phyloP scores from a whole-genome alignment of 2,888 invertebrate genomes.

The Gari tellinella region DNA sequence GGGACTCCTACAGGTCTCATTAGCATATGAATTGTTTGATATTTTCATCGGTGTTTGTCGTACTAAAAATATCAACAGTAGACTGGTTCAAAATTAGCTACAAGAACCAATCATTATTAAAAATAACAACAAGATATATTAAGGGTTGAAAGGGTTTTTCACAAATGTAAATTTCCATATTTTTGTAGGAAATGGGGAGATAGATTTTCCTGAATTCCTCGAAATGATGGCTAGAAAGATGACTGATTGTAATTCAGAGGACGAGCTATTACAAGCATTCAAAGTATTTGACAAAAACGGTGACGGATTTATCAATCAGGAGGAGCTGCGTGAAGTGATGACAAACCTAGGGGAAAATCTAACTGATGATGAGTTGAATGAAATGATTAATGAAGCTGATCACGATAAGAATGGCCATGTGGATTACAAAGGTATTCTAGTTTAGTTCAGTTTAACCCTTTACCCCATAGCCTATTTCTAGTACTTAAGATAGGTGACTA shows the following conservation, averaged over 20 bases:
- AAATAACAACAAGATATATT: no score
- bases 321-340: slow-evolving; percentile 32
- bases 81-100: no score
- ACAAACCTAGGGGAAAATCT: slow-evolving; percentile 25
- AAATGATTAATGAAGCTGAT: slow-evolving; percentile 26
- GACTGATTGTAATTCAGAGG: slow-evolving; percentile 21
- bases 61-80: no score
- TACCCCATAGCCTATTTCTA: no score
- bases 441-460: no score
- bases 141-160: no score
- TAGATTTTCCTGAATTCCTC: slow-evolving; percentile 23
- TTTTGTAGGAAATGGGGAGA: slow-evolving; percentile 6
- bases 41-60: no score
- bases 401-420: slow-evolving; percentile 24
- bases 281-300: slow-evolving; percentile 39
- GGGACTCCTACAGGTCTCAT: no score
- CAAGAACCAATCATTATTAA: no score
- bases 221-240: slow-evolving; percentile 27
- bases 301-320: slow-evolving; percentile 23
- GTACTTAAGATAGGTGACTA: no score
- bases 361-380: slow-evolving; percentile 25
- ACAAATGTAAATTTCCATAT: no score
- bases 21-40: no score
- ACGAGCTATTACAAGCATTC: slow-evolving; percentile 29
- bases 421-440: slow-evolving; percentile 33